phyloP scores from a whole-genome alignment of 2,888 invertebrate species.

The Melitaea athalia region DNA sequence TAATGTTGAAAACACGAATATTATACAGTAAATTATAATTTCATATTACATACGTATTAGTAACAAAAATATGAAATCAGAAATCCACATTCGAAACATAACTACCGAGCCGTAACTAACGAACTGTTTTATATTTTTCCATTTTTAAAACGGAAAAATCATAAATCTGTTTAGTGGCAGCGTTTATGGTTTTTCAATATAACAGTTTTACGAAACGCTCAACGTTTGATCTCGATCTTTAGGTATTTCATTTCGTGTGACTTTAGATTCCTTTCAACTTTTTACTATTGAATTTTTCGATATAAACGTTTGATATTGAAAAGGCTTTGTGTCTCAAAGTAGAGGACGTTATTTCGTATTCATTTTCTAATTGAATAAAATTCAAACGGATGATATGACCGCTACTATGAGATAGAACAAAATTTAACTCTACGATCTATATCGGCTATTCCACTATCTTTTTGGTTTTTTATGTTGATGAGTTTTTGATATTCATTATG shows the following conservation, averaged over 20 bases:
- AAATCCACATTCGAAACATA: not conserved
- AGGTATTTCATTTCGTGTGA: constrained; percentile 42
- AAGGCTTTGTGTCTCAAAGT: constrained; percentile 16
- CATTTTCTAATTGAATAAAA: constrained; percentile 1
- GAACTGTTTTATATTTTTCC: constrained; percentile 8
- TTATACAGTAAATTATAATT: not conserved
- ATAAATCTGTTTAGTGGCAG: constrained; percentile 46
- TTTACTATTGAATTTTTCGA: constrained; percentile 22
- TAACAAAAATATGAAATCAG: constrained; percentile 3
- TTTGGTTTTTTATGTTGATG: no score
- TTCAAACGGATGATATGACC: not conserved
- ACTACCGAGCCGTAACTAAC: no score
- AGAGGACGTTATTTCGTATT: constrained; percentile 8
- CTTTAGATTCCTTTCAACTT: constrained; percentile 30
- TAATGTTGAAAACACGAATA: not conserved
- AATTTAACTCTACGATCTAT: no score
- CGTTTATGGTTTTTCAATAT: constrained; percentile 49
- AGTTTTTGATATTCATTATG: no score
- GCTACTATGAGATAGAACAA: not conserved
- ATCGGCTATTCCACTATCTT: no score
- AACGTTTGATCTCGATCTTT: constrained; percentile 34
- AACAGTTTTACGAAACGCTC: constrained; percentile 48
- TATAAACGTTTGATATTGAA: constrained; percentile 12
- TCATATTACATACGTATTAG: not conserved
- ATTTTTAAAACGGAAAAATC: constrained; percentile 39